Base-by-base conservation (phyloP, 1,140 invertebrate species). In the Papilio xuthus region DNA sequence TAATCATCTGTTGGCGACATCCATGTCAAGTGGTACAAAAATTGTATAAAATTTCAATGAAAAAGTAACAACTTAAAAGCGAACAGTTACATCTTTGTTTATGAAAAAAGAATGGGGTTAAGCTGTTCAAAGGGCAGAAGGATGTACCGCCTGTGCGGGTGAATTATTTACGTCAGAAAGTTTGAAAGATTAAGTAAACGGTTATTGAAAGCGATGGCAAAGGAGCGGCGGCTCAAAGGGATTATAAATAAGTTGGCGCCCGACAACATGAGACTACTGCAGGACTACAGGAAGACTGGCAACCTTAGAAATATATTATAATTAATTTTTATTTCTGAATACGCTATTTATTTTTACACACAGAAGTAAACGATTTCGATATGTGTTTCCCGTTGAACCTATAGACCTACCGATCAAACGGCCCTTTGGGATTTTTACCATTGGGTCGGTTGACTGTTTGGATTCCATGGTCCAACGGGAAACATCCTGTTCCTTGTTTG, bases 151-250 rank as follows among this genome's bases (percentile, higher is more conserved):
- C 50, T 12, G 47, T 26, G 47, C 18, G 73, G 28, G 73, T 75
- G 73, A 75, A 75, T 56, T 75, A 56, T 75, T 60, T 56, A 75
- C 50, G 73, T 75, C 73, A 50, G 73, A 75, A 75, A 75, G 26
- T 75, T 75, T 75, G 73, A 75, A 75, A 75, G 73, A 75, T 75
- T 75, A 75, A 75, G 73, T 75, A 75, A 75, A 75, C 73, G 73
- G 50, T 75, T 75, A 75, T 75, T 75, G 50, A 53, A 75, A 75
- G 28, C 73, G 28, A 50, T 67, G 26, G 60, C 60, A 32, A 56
- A 75, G 73, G 47, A 60, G 73, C 73, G 73, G 73, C 73, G 50
- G 26, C 50, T 75, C 73, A 75, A 75, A 75, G 73, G 50, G 73
- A 32, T 75, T 75, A 75, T 75, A 75, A 75, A 75, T 75, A 75